Evolutionary conservation across 1,140 invertebrate species (phyloP), one percentile per base, ranked within the genome.

Genomic region (Antheraea mylitta): DNA sequence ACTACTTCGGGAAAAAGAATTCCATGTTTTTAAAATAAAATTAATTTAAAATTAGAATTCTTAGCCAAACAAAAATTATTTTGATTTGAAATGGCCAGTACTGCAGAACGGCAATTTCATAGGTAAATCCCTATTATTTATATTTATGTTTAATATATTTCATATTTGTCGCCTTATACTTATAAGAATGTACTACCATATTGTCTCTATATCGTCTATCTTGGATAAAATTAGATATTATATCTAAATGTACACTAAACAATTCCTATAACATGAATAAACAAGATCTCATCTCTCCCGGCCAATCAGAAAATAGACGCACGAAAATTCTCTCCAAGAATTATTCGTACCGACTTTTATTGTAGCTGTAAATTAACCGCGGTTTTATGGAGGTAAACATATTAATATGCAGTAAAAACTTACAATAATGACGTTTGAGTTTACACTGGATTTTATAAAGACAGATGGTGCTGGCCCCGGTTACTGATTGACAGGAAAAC

Each of bases 401-500:
- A 88, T 89, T 88, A 89, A 86, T 84, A 83, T 71, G 78, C 72
- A 82, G 80, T 88, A 82, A 89, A 90, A 88, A 84, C 67, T 76
- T 85, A 83, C 78, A 84, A 89, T 89, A 87, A 86, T 74, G 76
- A 80, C 75, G 71, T 64, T 65, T 60, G 69, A 81, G 88, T 89
- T 89, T 90, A 90, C 81, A 74, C 76, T 74, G 70, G 71, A 73
- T 82, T 88, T 90, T 87, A 90, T 89, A 89, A 84, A 90, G 88
- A 90, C 82, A 79, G 79, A 90, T 88, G 85, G 82, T 83, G 82
- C 79, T 84, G 83, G 81, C 72, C 68, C 60, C 48, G 58, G 70
- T 75, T 37, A 80, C 42, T 81, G 87, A 90, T 77, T 89, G 87
- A 90, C 85, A 83, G 78, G 82, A 83, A 85, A 89, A 90, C 87